Percentiles rank a stretch among this genome's conserved stretches.
These are phyloP conservation scores for Cheirogaleus medius DNA, from an alignment of 2,113 vertebrate species.

Conservation along the genomic window DNA sequence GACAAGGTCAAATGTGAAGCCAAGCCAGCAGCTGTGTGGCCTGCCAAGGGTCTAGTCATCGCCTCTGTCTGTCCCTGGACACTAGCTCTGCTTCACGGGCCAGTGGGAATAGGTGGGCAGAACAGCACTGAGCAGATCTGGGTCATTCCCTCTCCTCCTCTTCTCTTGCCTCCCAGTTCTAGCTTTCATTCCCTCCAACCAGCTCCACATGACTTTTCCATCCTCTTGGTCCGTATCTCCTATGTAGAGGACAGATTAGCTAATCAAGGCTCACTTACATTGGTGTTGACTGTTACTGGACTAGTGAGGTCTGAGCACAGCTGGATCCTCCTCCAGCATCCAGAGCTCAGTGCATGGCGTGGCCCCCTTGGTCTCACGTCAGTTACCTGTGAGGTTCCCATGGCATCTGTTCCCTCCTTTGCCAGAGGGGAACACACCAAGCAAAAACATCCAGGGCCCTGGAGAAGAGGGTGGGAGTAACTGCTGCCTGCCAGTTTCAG, in stretches of 20 bases:
- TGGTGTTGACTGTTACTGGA: not conserved
- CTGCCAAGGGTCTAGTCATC: not conserved
- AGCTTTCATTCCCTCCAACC: not conserved
- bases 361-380: not conserved
- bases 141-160: not conserved
- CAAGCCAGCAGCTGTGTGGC: not conserved
- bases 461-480: not conserved
- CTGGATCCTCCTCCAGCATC: not conserved
- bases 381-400: not conserved
- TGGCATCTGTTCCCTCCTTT: not conserved
- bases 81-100: not conserved
- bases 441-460: not conserved
- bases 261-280: not conserved
- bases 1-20: not conserved
- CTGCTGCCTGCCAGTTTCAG: not conserved
- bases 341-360: not conserved
- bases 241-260: not conserved
- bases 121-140: not conserved
- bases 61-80: not conserved
- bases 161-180: not conserved
- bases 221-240: not conserved
- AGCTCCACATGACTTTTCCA: not conserved
- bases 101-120: not conserved
- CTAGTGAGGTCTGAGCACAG: not conserved
- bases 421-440: rapidly evolving